phyloP scores from a whole-genome alignment of 2,797 vertebrate genomes.

The Enteromius radiatus region DNA sequence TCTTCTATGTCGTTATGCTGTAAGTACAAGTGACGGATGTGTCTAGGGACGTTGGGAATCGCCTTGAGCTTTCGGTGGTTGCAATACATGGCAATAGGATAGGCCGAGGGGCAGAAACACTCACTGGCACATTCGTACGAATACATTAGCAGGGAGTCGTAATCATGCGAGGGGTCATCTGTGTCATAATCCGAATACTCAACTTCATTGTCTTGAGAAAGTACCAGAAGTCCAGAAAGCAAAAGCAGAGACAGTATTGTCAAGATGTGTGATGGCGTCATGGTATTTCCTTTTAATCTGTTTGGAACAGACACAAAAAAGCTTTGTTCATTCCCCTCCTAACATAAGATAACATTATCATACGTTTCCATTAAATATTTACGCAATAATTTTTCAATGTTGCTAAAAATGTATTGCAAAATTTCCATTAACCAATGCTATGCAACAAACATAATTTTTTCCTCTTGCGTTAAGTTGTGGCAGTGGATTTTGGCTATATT shows the following conservation, averaged over 20 bases:
- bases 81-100: conserved; percentile 82
- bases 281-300: conserved; percentile 63
- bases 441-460: no score
- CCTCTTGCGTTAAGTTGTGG: no score
- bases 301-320: conserved; percentile 56
- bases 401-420: no score
- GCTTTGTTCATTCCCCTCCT: not conserved
- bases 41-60: conserved; percentile 77
- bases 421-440: no score
- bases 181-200: conserved; percentile 62
- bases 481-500: no score
- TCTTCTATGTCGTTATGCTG: conserved; percentile 81
- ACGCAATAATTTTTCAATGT: no score
- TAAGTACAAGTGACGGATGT: conserved; percentile 79
- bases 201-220: conserved; percentile 76
- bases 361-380: no score
- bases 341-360: no score
- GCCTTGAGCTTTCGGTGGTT: conserved; percentile 77
- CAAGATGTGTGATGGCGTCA: conserved; percentile 64
- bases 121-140: conserved; percentile 73
- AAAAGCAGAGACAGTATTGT: conserved; percentile 65
- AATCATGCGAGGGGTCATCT: conserved; percentile 59
- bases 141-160: conserved; percentile 56
- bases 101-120: conserved; percentile 79
- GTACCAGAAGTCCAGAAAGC: conserved; percentile 64